A percentile compares a stretch with the other conserved stretches of the same genome.
Conservation (phyloP, 2,888 invertebrate species). For the Pristionchus entomophagus region DNA sequence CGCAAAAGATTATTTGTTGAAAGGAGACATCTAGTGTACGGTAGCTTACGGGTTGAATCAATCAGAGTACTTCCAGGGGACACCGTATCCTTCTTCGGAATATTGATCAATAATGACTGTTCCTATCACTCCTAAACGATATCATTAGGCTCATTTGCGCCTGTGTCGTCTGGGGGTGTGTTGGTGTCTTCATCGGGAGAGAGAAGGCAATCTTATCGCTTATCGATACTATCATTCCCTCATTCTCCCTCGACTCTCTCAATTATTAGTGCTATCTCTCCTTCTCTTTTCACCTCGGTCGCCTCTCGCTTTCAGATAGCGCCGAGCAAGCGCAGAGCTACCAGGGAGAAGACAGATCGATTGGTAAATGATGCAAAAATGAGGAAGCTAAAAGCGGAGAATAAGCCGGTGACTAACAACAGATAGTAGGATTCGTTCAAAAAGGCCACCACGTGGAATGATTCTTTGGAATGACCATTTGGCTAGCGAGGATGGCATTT, state of each 20-base stretch:
- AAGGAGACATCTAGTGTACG: no score
- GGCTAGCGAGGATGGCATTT: neutral
- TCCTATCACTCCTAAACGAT: neutral
- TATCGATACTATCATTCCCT: constrained; percentile 12
- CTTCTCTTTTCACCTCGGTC: neutral
- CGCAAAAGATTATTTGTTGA: no score
- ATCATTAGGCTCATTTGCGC: constrained; percentile 43
- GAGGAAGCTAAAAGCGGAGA: neutral
- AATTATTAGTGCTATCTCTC: neutral
- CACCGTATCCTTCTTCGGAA: neutral
- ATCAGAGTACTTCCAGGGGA: no score
- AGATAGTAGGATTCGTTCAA: no score
- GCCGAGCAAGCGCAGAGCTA: neutral
- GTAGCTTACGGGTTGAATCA: no score
- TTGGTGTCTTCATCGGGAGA: neutral
- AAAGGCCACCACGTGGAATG: no score
- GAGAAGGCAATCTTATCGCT: constrained; percentile 9
- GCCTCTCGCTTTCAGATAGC: constrained; percentile 1
- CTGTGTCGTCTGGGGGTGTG: constrained; percentile 1
- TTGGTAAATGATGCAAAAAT: neutral
- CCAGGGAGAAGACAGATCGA: neutral
- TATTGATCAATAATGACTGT: neutral
- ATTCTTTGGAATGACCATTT: no score
- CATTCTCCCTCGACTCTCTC: neutral
- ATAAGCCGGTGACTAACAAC: no score